Percentiles rank a stretch among this genome's conserved stretches.
phyloP scores from a whole-genome alignment of 2,113 vertebrate genomes.

The Xenotilapia caudafasciata region DNA sequence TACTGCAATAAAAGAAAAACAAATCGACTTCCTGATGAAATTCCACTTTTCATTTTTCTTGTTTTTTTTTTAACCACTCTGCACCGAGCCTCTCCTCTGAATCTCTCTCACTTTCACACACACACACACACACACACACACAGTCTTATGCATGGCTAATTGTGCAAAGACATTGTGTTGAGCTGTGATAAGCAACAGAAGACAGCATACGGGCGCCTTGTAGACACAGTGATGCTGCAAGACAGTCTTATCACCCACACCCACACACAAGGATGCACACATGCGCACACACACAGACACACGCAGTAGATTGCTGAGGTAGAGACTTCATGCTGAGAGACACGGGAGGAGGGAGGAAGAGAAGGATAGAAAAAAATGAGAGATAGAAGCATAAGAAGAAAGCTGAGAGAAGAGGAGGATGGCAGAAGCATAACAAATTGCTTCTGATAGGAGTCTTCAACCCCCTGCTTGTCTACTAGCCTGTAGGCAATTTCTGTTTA shows the following conservation, averaged over 20 bases:
- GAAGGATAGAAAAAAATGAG: slow-evolving; percentile 13
- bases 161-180: slow-evolving; percentile 67
- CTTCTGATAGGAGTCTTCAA: slow-evolving; percentile 61
- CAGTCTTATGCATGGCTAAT: background rate
- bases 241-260: slow-evolving; percentile 62
- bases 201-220: slow-evolving; percentile 55
- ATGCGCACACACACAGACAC: background rate
- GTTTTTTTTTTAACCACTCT: slow-evolving; percentile 5
- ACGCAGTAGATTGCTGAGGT: slow-evolving; percentile 51
- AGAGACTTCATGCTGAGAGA: slow-evolving; percentile 48
- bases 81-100: background rate
- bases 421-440: slow-evolving; percentile 63
- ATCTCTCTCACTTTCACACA: background rate
- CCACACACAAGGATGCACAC: slow-evolving; percentile 28
- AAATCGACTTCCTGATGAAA: slow-evolving; percentile 64
- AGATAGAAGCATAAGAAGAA: slow-evolving; percentile 44
- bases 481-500: slow-evolving; percentile 59
- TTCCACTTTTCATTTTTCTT: slow-evolving; percentile 56
- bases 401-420: slow-evolving; percentile 48
- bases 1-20: slow-evolving; percentile 53
- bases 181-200: slow-evolving; percentile 65
- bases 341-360: slow-evolving; percentile 24
- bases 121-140: background rate
- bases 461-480: slow-evolving; percentile 46
- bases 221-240: slow-evolving; percentile 67